A percentile compares a stretch with the other conserved stretches of the same genome.
phyloP scores from a whole-genome alignment of 1,140 invertebrate species.

The Bursaphelenchus mucronatus region DNA sequence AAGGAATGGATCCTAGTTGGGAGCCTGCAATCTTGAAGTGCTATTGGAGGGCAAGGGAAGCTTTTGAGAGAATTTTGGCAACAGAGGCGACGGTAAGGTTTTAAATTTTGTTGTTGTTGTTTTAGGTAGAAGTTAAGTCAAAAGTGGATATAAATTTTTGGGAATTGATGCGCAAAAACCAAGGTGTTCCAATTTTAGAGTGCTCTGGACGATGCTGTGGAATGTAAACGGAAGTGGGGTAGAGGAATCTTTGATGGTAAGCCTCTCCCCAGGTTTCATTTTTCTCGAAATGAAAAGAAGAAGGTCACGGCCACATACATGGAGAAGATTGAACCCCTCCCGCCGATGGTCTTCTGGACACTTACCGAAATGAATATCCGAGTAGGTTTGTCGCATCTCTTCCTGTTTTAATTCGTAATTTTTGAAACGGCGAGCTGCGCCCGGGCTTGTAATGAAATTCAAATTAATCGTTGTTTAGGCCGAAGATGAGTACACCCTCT shows the following conservation, averaged over 20 bases:
- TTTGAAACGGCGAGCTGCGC: not conserved
- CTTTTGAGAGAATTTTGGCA: slow-evolving; percentile 28
- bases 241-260: slow-evolving; percentile 23
- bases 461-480: slow-evolving; percentile 30
- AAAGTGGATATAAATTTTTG: slow-evolving; percentile 1
- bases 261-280: not conserved
- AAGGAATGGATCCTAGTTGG: slow-evolving; percentile 8
- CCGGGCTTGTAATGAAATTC: not conserved
- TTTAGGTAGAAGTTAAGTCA: slow-evolving; percentile 8
- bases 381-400: slow-evolving; percentile 29
- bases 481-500: slow-evolving; percentile 46
- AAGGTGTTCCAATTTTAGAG: slow-evolving; percentile 22
- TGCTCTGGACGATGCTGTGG: slow-evolving; percentile 17
- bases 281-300: slow-evolving; percentile 4
- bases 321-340: slow-evolving; percentile 35
- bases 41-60: slow-evolving; percentile 20
- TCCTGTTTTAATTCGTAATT: not conserved
- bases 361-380: slow-evolving; percentile 45
- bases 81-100: slow-evolving; percentile 32
- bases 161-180: slow-evolving; percentile 24
- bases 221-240: slow-evolving; percentile 20
- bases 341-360: slow-evolving; percentile 48
- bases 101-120: not conserved
- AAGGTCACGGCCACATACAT: slow-evolving; percentile 22
- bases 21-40: slow-evolving; percentile 21